Conservation (phyloP, 2,888 invertebrate genomes). For the Brachylomia viminalis region DNA sequence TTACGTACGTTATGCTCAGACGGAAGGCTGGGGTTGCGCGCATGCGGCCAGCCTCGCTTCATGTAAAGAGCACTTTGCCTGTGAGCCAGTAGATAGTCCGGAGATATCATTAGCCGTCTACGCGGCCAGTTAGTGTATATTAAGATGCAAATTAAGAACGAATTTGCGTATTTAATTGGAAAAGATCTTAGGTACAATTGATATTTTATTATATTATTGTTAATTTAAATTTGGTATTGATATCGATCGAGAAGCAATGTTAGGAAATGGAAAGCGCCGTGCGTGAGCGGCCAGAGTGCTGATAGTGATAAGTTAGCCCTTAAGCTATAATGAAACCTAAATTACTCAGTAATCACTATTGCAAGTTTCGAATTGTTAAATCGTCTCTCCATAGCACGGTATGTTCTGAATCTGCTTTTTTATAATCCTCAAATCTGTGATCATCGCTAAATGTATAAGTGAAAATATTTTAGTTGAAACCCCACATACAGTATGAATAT, state of each 20-base stretch:
- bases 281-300: constrained; percentile 84
- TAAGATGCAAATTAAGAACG: constrained; percentile 83
- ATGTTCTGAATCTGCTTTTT: constrained; percentile 90
- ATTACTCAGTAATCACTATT: constrained; percentile 90
- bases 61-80: constrained; percentile 70
- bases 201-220: constrained; percentile 90
- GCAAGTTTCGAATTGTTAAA: constrained; percentile 89
- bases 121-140: constrained; percentile 81
- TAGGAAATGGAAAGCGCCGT: constrained; percentile 83
- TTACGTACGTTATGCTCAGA: constrained; percentile 81
- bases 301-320: constrained; percentile 88
- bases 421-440: constrained; percentile 90
- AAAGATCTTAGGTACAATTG: constrained; percentile 91
- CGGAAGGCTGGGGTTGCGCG: constrained; percentile 61
- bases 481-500: constrained; percentile 81
- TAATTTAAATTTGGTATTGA: constrained; percentile 90
- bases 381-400: constrained; percentile 89
- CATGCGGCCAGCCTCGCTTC: constrained; percentile 58
- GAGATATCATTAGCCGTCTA: constrained; percentile 74
- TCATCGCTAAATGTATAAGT: constrained; percentile 89
- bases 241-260: constrained; percentile 89
- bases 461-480: constrained; percentile 86
- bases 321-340: constrained; percentile 89
- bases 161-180: constrained; percentile 88
- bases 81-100: constrained; percentile 78